Evolutionary conservation across 2,797 vertebrate species (phyloP), one percentile per base, ranked within the genome.

Genomic region (Telmatherina bonti): DNA sequence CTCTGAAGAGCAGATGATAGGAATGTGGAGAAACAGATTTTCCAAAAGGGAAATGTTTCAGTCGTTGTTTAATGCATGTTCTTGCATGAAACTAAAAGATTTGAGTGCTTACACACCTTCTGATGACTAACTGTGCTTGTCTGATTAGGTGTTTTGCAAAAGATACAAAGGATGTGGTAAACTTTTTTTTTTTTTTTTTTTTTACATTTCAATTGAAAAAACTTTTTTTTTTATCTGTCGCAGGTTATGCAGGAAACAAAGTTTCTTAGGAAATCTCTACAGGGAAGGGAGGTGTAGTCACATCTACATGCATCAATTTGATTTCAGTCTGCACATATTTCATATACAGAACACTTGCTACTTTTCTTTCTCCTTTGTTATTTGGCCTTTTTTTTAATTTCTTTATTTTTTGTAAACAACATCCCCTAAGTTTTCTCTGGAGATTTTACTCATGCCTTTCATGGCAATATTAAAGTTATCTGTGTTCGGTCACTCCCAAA

Each of bases 401-500:
- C 6, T 7, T 20, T 45, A 13, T 36, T 58, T 58, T 58, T 26
- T 22, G 1, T 3, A 36, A 26, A 2, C 35, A 38, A 49, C 6
- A 12, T 11, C 8, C 30, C 16, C 2, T 47, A 11, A 24, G 35
- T 56, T 35, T 18, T 51, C 18, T 35, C 31, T 26, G 24, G 24
- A 22, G 22, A 26, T 52, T 52, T 16, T 49, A 11, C 7, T 7
- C 27, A n/a, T 45, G 54, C 26, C n/a, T 4, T 31, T 69, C 43
- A 65, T 0, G 20, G 31, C 24, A 56, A 16, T 55, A 54, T 66
- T 53, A 33, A 67, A 36, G 71, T 56, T 26, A 7, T 47, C 3
- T 41, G 27, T 76, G 45, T 45, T 35, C 22, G 55, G 56, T 72
- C 12, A 54, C 59, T 69, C 60, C 60, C 36, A 60, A 10, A 62